Evolutionary conservation across 2,888 invertebrate genomes (phyloP), one percentile per base, ranked within the genome.

Genomic region (Chaitophorus viminalis): DNA sequence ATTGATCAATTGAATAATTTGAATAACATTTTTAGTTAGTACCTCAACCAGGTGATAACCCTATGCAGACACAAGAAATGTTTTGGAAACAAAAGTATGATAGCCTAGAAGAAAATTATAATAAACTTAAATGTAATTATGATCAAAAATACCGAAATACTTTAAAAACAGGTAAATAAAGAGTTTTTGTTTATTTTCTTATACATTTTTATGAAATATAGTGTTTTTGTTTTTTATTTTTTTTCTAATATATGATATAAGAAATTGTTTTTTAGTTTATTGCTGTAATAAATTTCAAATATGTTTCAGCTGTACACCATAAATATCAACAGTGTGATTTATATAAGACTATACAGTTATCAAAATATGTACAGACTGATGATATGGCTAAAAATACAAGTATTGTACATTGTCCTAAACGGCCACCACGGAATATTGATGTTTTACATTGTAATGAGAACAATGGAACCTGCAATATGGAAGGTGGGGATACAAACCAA

Each of bases 31-130:
- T 75, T 74, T 74, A 87, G 87, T 81, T 87, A 46, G 65, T 81
- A 75, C 18, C 72, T 39, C 72, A 72, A 70, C 79, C 60, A 18
- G 81, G 81, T 6, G 87, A 87, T 87, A 87, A 87, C 21, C 72
- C 87, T 81, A 87, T 87, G 87, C 87, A 87, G 31, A 87, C 18
- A 65, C 87, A 87, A 87, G 87, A 87, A 81, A 81, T 87, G 74
- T 81, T 39, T 81, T 87, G 87, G 87, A 79, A 68, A 74, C 79
- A 87, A 46, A 87, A 87, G 18, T 87, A 87, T 74, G 39, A 81
- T 39, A 31, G 14, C 6, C 65, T 87, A 65, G 81, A 87, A 81
- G 65, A 87, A 81, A 79, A 81, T 52, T 81, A 81, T 46, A 81
- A 72, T 33, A 33, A 21, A 39, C 74, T 87, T 31, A 72, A 87